A percentile compares a stretch with the other conserved stretches of the same genome.
phyloP scores from a whole-genome alignment of 2,797 vertebrate genomes.

The Ctenochaetus hawaiiensis region DNA sequence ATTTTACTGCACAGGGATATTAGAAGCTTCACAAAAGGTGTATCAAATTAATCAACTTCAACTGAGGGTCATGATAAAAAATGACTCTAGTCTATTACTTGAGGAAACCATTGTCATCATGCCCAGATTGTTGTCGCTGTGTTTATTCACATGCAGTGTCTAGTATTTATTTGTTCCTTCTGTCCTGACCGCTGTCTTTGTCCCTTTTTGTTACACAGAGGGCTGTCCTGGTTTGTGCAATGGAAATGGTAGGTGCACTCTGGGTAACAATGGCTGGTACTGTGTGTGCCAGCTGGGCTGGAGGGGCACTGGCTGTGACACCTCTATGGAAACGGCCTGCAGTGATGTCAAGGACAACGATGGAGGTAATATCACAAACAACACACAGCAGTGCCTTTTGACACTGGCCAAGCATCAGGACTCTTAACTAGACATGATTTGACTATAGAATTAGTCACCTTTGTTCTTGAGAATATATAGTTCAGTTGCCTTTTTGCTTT shows the following conservation, averaged over 20 bases:
- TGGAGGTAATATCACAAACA: conserved; percentile 89
- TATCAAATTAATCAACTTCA: conserved; percentile 81
- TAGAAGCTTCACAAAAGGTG: conserved; percentile 77
- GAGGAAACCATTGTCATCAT: conserved; percentile 27
- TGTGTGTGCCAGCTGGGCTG: conserved; percentile 99
- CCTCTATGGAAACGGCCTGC: conserved; percentile 98
- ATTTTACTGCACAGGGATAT: conserved; percentile 80
- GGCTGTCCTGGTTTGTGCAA: conserved; percentile 98
- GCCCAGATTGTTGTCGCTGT: conserved; percentile 13
- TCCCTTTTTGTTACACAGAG: conserved; percentile 88
- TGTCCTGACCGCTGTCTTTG: conserved; percentile 58
- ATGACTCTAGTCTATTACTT: conserved; percentile 27
- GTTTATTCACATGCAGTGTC: conserved; percentile 14
- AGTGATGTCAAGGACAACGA: conserved; percentile 98
- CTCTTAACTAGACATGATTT: conserved; percentile 56
- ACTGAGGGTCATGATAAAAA: conserved; percentile 63
- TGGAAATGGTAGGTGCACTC: conserved; percentile 96
- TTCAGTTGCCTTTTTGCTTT: conserved; percentile 14
- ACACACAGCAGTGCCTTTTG: conserved; percentile 46
- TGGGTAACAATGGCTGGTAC: conserved; percentile 98
- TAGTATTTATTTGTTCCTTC: conserved; percentile 10
- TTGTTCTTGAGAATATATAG: conserved; percentile 29
- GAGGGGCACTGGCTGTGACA: conserved; percentile 97
- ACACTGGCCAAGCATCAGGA: conserved; percentile 44
- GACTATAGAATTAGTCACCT: conserved; percentile 47